These are phyloP conservation scores for Gallinago nigripennis DNA, from an alignment of 2,797 vertebrate species.

Conservation along the genomic window DNA sequence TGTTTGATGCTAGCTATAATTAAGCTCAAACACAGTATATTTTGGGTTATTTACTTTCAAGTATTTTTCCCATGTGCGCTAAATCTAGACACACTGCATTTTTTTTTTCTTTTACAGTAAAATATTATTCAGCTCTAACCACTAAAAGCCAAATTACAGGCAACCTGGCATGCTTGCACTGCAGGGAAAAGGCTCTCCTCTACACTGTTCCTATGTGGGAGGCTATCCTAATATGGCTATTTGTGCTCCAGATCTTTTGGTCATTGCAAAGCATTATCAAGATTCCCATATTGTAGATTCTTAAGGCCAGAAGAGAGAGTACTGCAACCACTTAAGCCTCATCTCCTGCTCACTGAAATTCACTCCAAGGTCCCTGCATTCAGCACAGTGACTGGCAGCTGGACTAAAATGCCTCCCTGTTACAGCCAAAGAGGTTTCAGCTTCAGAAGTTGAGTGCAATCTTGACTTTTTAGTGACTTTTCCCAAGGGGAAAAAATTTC, in stretches of 20 bases:
- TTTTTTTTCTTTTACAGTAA: conserved; percentile 20
- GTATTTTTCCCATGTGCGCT: conserved; percentile 25
- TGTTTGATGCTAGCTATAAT: conserved; percentile 45
- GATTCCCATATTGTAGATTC: background rate
- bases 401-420: background rate
- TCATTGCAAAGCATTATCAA: conserved; percentile 20
- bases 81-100: conserved; percentile 15
- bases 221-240: conserved; percentile 62
- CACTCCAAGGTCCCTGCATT: background rate
- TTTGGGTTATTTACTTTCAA: conserved; percentile 65
- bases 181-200: conserved; percentile 63
- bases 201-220: conserved; percentile 45
- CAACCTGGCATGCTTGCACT: conserved; percentile 50
- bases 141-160: conserved; percentile 58
- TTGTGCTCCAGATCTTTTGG: conserved; percentile 51
- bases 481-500: conserved; percentile 62
- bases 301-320: conserved; percentile 68
- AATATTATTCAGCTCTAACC: conserved; percentile 45
- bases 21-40: conserved; percentile 44
- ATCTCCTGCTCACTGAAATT: conserved; percentile 7
- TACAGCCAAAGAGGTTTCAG: conserved; percentile 39
- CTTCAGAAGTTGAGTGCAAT: background rate
- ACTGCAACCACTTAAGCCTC: conserved; percentile 3
- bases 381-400: conserved; percentile 46
- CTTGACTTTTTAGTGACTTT: conserved; percentile 43